A percentile compares a stretch with the other conserved stretches of the same genome.
phyloP scores from a whole-genome alignment of 2,113 vertebrate species.

The Campylomormyrus numenius region DNA sequence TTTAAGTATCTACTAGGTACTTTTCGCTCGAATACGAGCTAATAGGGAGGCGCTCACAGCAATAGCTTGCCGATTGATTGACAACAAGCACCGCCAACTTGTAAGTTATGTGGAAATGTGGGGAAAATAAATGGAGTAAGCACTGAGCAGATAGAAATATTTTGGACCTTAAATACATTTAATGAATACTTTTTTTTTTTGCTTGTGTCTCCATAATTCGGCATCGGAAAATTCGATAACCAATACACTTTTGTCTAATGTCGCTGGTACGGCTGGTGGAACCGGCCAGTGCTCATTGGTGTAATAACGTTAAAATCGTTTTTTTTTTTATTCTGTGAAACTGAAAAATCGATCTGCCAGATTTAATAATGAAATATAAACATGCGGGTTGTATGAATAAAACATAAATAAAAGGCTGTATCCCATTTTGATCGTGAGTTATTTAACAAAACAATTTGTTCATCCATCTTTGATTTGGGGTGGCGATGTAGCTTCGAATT shows the following conservation, averaged over 20 bases:
- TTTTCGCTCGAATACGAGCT: background rate
- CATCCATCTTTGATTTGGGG: too few relatives aligned
- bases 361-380: too few relatives aligned
- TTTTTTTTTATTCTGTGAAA: background rate
- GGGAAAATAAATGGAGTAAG: background rate
- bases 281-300: background rate
- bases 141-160: background rate
- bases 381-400: too few relatives aligned
- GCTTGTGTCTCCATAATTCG: background rate
- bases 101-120: background rate
- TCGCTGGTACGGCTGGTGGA: background rate
- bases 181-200: background rate
- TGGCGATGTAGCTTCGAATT: too few relatives aligned
- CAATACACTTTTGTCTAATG: background rate
- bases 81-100: background rate
- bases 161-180: background rate
- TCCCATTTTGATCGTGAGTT: too few relatives aligned
- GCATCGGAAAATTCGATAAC: background rate
- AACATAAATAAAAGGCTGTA: too few relatives aligned
- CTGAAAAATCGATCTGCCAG: too few relatives aligned
- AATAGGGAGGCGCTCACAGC: background rate
- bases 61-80: background rate
- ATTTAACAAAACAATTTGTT: too few relatives aligned
- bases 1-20: background rate
- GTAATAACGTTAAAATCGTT: background rate